A percentile compares a stretch with the other conserved stretches of the same genome.
phyloP scores from a whole-genome alignment of 2,888 invertebrate species.

The Gymnosoma rotundatum region DNA sequence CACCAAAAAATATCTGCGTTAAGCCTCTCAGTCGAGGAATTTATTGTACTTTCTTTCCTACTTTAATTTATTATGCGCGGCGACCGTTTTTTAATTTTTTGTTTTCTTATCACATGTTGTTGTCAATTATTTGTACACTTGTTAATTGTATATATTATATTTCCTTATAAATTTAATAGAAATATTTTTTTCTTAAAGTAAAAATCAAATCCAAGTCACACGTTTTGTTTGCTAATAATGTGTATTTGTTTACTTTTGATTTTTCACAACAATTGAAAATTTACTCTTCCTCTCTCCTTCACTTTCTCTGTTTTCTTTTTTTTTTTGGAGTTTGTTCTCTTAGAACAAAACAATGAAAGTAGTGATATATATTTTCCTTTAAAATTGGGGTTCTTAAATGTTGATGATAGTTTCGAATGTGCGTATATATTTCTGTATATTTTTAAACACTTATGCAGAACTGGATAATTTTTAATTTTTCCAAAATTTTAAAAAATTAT shows the following conservation, averaged over 20 bases:
- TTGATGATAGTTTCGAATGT: background rate
- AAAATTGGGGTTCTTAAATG: background rate
- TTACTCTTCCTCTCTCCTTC: background rate
- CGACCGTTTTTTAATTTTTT: no score
- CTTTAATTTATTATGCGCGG: no score
- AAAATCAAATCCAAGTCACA: conserved; percentile 45
- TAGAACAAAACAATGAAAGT: conserved; percentile 28
- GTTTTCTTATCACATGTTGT: background rate
- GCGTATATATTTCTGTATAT: no score
- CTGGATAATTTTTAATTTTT: no score
- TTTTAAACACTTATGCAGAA: no score
- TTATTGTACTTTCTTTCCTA: background rate
- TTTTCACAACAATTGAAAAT: conserved; percentile 6
- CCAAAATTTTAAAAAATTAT: no score
- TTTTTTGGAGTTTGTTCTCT: background rate
- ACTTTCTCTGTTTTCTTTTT: conserved; percentile 2
- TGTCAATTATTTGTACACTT: background rate
- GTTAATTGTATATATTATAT: background rate
- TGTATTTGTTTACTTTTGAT: background rate
- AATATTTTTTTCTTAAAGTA: background rate
- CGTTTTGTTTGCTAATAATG: conserved; percentile 31
- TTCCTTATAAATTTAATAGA: no score
- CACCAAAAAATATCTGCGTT: background rate
- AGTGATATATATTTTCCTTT: conserved; percentile 13
- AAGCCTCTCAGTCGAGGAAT: background rate